phyloP scores from a whole-genome alignment of 2,888 invertebrate genomes.

The Ormyrus labotus region DNA sequence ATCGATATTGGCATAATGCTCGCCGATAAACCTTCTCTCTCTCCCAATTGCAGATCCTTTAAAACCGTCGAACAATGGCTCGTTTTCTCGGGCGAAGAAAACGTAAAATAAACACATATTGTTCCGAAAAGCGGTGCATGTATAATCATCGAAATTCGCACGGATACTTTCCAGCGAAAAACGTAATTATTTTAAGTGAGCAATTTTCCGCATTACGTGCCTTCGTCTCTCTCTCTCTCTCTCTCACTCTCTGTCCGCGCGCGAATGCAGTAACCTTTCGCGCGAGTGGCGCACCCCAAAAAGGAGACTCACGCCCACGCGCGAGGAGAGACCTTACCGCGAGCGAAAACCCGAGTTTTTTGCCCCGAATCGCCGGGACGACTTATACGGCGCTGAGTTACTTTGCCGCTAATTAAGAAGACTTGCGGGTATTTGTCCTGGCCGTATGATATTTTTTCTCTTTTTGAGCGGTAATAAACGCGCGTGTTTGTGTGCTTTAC shows the following conservation, averaged over 20 bases:
- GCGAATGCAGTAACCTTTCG: background rate
- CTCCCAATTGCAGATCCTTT: background rate
- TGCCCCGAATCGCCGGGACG: background rate
- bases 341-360: conserved; percentile 24
- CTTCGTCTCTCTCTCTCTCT: background rate
- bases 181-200: conserved; percentile 55
- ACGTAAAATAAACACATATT: conserved; percentile 40
- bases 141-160: conserved; percentile 48
- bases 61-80: conserved; percentile 37
- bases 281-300: conserved; percentile 43
- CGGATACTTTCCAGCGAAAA: conserved; percentile 38
- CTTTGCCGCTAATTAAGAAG: background rate
- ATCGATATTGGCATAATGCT: conserved; percentile 2
- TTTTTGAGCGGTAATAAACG: too few relatives aligned
- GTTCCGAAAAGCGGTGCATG: background rate
- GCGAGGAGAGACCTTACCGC: background rate
- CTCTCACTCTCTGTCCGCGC: background rate
- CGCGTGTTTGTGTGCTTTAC: too few relatives aligned
- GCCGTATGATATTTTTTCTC: too few relatives aligned
- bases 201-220: conserved; percentile 51
- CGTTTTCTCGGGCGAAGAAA: conserved; percentile 28
- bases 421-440: too few relatives aligned
- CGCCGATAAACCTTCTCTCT: too few relatives aligned
- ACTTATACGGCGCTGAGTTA: background rate
- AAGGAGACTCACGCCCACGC: conserved; percentile 22